These are phyloP conservation scores for Spodoptera littoralis DNA, from an alignment of 2,888 invertebrate genomes.

Conservation along the genomic window DNA sequence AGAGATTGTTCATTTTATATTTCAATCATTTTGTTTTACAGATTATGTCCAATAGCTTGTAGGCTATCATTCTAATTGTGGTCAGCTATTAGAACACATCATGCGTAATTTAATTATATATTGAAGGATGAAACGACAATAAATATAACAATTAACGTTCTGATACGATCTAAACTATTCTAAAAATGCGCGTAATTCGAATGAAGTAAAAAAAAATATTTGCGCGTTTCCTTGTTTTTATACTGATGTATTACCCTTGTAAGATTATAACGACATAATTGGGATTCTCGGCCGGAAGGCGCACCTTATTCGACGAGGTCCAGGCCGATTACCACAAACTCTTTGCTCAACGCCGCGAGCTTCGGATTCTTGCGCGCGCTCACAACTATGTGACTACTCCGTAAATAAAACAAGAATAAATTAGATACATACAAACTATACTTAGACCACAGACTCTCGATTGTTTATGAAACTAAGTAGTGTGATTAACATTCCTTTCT, in stretches of 20 bases:
- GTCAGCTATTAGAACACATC: neutral
- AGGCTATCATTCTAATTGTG: no score
- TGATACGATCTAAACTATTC: slow-evolving; percentile 19
- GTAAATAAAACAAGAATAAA: slow-evolving; percentile 56
- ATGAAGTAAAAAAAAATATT: slow-evolving; percentile 35
- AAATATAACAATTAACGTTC: neutral
- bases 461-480: slow-evolving; percentile 48
- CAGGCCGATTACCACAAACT: slow-evolving; percentile 57
- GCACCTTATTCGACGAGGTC: slow-evolving; percentile 61
- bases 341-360: slow-evolving; percentile 56
- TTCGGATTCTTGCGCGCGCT: slow-evolving; percentile 62
- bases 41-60: no score
- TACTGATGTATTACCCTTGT: slow-evolving; percentile 53
- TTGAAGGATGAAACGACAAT: no score
- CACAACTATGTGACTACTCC: slow-evolving; percentile 56
- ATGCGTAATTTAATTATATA: neutral
- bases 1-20: no score
- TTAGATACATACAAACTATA: slow-evolving; percentile 44
- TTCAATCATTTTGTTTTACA: no score
- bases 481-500: slow-evolving; percentile 53
- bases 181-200: slow-evolving; percentile 21
- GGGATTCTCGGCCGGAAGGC: slow-evolving; percentile 61
- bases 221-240: slow-evolving; percentile 43
- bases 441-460: slow-evolving; percentile 44
- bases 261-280: slow-evolving; percentile 59